Base-by-base conservation (phyloP, 2,888 invertebrate genomes). In the Nomada flava region DNA sequence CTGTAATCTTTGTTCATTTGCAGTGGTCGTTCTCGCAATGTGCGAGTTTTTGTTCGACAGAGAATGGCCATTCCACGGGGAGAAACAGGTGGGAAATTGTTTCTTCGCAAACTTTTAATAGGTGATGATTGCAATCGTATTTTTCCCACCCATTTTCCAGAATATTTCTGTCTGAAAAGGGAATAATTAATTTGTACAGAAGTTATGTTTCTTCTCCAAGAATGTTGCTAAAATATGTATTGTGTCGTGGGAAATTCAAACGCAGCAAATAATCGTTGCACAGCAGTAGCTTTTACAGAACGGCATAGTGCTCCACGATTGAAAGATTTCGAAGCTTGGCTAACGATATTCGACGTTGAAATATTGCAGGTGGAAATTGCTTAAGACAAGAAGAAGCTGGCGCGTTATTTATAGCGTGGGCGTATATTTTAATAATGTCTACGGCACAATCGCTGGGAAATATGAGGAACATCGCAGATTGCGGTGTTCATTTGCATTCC, bases 91-190 rank as follows among this genome's bases (percentile, higher is more conserved):
- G 63, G 59, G 4, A 70, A 60, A 79, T 76, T 76, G 76, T 70
- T 65, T 79, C 79, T 44, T 15, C 20, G 53, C 36, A 15, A 70
- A 76, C 64, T 76, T 79, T 79, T 70, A 76, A 79, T 65, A 53
- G 70, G 15, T 52, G 57, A 76, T 79, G 76, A 76, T 70, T 79
- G 60, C 74, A 26, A 23, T n/a, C 20, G 18, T 3, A 1, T 13
- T 18, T n/a, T 1, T 1, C 10, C 13, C 20, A 9, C 15, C 9
- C n/a, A 20, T 36, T 42, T 18, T 7, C 9, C 10, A 10, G n/a
- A 36, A 60, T 53, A 63, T 63, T 63, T 52, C 50, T 44, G 57
- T 74, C 57, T 55, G 26, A 4, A 52, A 63, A 44, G 57, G 64
- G 47, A 57, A 55, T 36, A 36, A 36, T 36, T 7, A 69, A 74